These are phyloP conservation scores for Trididemnum clinides DNA, from an alignment of 23 tunicate species.

Conservation along the genomic window DNA sequence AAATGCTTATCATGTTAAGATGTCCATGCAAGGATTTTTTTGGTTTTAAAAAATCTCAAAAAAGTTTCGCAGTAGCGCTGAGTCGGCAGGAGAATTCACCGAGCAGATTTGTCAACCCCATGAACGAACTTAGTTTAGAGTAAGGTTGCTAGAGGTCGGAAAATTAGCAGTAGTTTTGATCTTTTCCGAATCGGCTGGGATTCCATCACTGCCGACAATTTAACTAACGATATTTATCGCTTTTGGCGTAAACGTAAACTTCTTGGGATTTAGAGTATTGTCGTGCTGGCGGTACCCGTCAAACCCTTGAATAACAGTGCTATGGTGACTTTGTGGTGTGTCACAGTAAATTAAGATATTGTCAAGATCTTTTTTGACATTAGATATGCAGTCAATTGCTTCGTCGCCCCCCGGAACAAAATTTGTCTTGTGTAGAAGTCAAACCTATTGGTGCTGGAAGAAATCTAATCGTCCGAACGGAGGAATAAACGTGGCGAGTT, in stretches of 20 bases:
- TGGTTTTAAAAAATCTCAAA: background rate
- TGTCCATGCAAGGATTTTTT: background rate
- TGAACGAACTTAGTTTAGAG: background rate
- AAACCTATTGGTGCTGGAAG: background rate
- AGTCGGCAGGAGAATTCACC: background rate
- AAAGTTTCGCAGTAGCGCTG: background rate
- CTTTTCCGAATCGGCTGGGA: too few relatives aligned
- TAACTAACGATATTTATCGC: too few relatives aligned
- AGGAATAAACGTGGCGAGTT: background rate
- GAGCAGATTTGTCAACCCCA: background rate
- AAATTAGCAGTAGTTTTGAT: background rate
- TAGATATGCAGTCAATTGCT: background rate
- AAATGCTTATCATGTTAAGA: too few relatives aligned
- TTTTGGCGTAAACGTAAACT: background rate
- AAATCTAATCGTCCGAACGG: background rate
- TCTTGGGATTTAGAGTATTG: background rate
- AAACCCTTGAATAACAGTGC: background rate
- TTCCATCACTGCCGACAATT: too few relatives aligned
- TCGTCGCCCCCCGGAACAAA: background rate
- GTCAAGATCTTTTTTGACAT: background rate
- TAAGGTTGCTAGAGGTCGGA: background rate
- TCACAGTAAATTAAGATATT: background rate
- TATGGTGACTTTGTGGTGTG: background rate
- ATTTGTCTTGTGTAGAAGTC: background rate
- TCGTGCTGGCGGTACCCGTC: background rate